Evolutionary conservation across 2,113 vertebrate genomes (phyloP).

Genomic region (Eleginops maclovinus): DNA sequence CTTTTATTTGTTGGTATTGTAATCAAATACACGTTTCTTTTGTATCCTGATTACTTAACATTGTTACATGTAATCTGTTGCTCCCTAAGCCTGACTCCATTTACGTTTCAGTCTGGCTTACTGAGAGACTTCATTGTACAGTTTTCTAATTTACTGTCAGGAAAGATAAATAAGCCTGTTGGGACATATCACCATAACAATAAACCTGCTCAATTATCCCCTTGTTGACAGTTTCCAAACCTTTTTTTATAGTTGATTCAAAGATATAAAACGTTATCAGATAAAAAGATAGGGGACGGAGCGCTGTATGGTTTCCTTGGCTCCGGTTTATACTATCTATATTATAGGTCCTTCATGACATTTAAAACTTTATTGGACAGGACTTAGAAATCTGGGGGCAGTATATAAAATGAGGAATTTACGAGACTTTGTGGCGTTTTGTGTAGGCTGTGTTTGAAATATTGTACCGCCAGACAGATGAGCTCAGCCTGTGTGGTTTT

Average conservation of each 20-base stretch:
- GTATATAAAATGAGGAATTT: slow-evolving; percentile 98
- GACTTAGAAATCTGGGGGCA: slow-evolving; percentile 96
- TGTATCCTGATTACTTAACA: too few relatives aligned
- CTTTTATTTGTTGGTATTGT: too few relatives aligned
- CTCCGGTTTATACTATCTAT: slow-evolving; percentile 90
- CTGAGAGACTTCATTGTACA: slow-evolving; percentile 27
- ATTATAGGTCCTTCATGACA: slow-evolving; percentile 97
- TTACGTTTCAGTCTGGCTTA: too few relatives aligned
- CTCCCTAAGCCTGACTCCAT: too few relatives aligned
- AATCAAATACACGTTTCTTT: too few relatives aligned
- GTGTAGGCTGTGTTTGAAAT: slow-evolving; percentile 89
- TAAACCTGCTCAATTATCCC: slow-evolving; percentile 97
- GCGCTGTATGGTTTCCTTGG: slow-evolving; percentile 90
- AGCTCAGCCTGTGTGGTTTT: slow-evolving; percentile 56
- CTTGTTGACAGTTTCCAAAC: slow-evolving; percentile 94
- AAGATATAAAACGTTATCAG: slow-evolving; percentile 99
- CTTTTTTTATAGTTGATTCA: slow-evolving; percentile 96
- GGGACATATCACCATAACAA: slow-evolving; percentile 96
- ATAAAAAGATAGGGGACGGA: slow-evolving; percentile 93
- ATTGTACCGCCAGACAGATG: slow-evolving; percentile 84
- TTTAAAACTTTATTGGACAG: slow-evolving; percentile 99
- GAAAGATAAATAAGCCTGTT: slow-evolving; percentile 90
- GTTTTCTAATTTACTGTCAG: slow-evolving; percentile 86
- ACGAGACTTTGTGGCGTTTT: slow-evolving; percentile 94
- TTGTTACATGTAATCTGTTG: too few relatives aligned